A percentile compares a stretch with the other conserved stretches of the same genome.
These are phyloP conservation scores for Platyrinchus mystaceus DNA, from an alignment of 2,797 vertebrate genomes.

Conservation along the genomic window DNA sequence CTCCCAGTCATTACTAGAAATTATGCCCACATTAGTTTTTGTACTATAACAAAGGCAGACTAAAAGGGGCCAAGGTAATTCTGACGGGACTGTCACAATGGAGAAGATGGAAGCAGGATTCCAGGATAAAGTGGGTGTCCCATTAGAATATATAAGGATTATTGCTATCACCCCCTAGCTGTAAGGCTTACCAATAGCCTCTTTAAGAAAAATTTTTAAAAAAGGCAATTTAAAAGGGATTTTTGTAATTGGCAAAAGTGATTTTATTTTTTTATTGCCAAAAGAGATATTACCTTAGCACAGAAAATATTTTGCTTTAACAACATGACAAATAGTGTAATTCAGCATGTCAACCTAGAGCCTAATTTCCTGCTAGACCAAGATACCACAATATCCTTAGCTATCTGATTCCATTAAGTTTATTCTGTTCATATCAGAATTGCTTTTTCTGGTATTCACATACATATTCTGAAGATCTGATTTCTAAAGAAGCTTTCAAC, in stretches of 20 bases:
- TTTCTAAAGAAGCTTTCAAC: neutral
- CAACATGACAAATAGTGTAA: neutral
- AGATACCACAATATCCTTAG: neutral
- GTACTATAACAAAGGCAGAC: neutral
- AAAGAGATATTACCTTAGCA: neutral
- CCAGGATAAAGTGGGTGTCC: neutral
- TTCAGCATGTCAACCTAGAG: neutral
- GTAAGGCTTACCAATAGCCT: neutral
- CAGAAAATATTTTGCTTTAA: neutral
- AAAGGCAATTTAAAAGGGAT: neutral
- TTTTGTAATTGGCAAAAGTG: neutral
- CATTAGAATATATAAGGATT: neutral
- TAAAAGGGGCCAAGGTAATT: neutral
- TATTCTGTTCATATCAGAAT: neutral
- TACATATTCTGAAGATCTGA: neutral
- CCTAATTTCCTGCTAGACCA: neutral
- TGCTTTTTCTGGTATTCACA: neutral
- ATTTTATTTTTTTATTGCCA: neutral
- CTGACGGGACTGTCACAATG: neutral
- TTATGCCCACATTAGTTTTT: neutral
- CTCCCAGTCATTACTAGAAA: neutral
- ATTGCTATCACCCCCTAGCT: neutral
- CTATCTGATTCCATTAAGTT: neutral
- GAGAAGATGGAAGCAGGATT: neutral
- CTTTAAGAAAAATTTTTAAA: neutral